A percentile compares a stretch with the other conserved stretches of the same genome.
Conservation (phyloP, 2,888 invertebrate genomes). For the Lamproptera curius region DNA sequence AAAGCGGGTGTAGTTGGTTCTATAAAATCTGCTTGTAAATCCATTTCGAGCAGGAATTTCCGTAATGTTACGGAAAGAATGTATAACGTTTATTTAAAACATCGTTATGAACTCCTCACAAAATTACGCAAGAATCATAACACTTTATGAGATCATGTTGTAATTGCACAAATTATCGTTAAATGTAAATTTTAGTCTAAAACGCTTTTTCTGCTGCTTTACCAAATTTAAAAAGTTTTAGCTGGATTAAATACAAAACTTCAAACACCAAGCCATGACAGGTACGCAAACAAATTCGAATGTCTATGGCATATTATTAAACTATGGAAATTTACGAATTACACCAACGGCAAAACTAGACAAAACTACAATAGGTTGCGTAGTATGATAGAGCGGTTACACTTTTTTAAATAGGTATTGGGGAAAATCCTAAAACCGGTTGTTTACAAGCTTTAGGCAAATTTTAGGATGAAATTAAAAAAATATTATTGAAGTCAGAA, state of each 20-base stretch:
- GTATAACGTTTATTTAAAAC: conserved; percentile 7
- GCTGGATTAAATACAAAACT: conserved; percentile 3
- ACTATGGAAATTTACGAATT: too few relatives aligned
- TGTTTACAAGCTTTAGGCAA: too few relatives aligned
- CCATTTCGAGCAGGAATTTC: conserved; percentile 39
- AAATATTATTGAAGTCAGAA: too few relatives aligned
- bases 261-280: conserved; percentile 18
- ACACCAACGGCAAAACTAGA: too few relatives aligned
- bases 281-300: conserved; percentile 21
- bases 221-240: conserved; percentile 4
- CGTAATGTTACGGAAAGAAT: conserved; percentile 1
- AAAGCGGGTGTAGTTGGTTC: conserved; percentile 48
- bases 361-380: too few relatives aligned
- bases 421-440: too few relatives aligned
- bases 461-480: too few relatives aligned
- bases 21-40: conserved; percentile 47
- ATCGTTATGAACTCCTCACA: conserved; percentile 11
- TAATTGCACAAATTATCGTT: neutral
- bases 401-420: too few relatives aligned
- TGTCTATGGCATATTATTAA: conserved; percentile 6
- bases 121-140: neutral
- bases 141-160: conserved; percentile 5
- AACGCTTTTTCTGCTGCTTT: neutral
- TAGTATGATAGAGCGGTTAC: too few relatives aligned
- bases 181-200: neutral